Percentiles rank a stretch among this genome's conserved stretches.
Evolutionary conservation across 2,888 invertebrate genomes (phyloP).

Genomic region (Stenodema calcarata): DNA sequence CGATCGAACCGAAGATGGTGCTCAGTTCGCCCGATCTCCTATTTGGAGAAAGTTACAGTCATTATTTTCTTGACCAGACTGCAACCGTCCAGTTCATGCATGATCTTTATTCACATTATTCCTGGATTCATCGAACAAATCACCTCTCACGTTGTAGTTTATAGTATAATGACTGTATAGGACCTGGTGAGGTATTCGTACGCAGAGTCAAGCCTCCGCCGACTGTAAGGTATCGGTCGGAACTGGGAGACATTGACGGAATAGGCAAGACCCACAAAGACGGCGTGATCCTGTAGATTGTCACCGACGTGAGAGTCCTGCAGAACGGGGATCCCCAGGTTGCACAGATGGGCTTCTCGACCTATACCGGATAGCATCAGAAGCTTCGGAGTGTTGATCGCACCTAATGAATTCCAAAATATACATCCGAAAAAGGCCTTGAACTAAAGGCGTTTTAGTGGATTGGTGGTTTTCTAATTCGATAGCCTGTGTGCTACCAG

Average conservation of each 20-base stretch:
- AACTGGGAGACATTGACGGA: conserved; percentile 45
- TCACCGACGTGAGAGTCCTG: conserved; percentile 56
- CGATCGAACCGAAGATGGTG: conserved; percentile 49
- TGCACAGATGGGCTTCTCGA: conserved; percentile 53
- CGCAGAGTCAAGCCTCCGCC: conserved; percentile 39
- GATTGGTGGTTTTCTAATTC: not conserved
- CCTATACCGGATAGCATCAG: conserved; percentile 58
- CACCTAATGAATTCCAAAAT: conserved; percentile 48
- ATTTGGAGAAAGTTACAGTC: too few relatives aligned
- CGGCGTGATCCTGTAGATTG: conserved; percentile 57
- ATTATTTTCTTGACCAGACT: too few relatives aligned
- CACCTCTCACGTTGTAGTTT: too few relatives aligned
- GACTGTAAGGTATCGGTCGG: not conserved
- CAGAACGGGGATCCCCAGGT: conserved; percentile 54
- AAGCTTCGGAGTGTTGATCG: conserved; percentile 56
- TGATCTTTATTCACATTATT: too few relatives aligned
- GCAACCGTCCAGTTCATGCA: too few relatives aligned
- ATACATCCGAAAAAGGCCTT: not conserved
- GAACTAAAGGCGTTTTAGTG: too few relatives aligned
- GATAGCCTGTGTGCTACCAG: not conserved
- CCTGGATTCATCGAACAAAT: too few relatives aligned
- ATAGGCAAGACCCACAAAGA: conserved; percentile 54
- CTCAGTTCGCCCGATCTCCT: conserved; percentile 49
- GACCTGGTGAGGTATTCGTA: conserved; percentile 50
- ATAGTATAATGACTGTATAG: too few relatives aligned